A percentile compares a stretch with the other conserved stretches of the same genome.
Evolutionary conservation across 92 coral and sea anemone genomes (phyloP).

Genomic region (Anthopleura xanthogrammica): DNA sequence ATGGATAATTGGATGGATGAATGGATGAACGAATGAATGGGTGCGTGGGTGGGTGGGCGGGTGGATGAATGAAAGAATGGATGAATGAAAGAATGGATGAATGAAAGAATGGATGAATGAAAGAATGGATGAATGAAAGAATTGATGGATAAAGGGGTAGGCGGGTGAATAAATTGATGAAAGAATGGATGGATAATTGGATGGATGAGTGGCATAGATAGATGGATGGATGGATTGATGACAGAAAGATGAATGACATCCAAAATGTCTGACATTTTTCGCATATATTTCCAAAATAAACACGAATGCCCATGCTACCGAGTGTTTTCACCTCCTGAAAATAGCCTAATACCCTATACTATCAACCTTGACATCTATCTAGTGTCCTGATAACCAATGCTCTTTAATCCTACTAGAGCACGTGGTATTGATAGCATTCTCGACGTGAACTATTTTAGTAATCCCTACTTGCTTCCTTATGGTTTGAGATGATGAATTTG

Average conservation of each 20-base stretch:
- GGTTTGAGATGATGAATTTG: not conserved
- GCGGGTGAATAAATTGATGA: no score
- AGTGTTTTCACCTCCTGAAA: no score
- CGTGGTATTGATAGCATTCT: not conserved
- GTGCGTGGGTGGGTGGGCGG: not conserved
- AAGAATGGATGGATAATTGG: not conserved
- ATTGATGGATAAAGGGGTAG: not conserved
- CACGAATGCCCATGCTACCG: not conserved
- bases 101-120: not conserved
- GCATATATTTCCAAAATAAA: no score
- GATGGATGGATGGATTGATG: not conserved
- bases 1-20: not conserved
- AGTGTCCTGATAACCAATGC: not conserved
- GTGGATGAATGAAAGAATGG: not conserved
- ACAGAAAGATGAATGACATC: no score
- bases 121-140: not conserved
- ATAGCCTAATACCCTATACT: no score
- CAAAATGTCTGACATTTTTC: no score
- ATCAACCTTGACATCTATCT: no score
- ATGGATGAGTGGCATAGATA: not conserved
- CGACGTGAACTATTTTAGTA: not conserved
- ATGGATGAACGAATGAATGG: not conserved
- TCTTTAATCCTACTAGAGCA: not conserved
- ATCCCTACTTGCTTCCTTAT: not conserved
- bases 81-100: not conserved